A percentile compares a stretch with the other conserved stretches of the same genome.
Evolutionary conservation across 2,888 invertebrate genomes (phyloP).

Genomic region (Lucinisca nassula): DNA sequence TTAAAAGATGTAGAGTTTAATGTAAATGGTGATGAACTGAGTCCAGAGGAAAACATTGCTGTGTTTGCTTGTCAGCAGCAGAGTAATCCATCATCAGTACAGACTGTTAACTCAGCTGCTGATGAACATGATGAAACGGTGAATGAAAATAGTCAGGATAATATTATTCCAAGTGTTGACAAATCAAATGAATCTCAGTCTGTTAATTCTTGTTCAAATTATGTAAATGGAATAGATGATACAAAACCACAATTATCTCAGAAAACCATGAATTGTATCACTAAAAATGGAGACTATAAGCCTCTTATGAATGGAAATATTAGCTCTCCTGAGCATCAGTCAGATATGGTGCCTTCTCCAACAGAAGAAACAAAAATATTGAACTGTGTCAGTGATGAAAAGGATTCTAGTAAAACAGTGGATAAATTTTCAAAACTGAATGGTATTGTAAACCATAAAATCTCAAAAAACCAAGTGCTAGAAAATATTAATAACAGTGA

Average conservation of each 20-base stretch:
- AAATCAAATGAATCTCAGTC: constrained; percentile 58
- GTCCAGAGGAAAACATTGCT: constrained; percentile 55
- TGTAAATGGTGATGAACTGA: constrained; percentile 61
- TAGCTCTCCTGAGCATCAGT: constrained; percentile 64
- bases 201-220: neutral
- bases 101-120: constrained; percentile 46
- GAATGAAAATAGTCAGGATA: constrained; percentile 54
- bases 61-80: constrained; percentile 47
- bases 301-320: constrained; percentile 68
- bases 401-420: constrained; percentile 52
- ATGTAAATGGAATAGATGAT: neutral
- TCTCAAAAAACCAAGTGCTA: constrained; percentile 43
- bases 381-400: constrained; percentile 63
- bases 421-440: constrained; percentile 75
- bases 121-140: constrained; percentile 34
- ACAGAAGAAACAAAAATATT: constrained; percentile 64
- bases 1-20: constrained; percentile 67
- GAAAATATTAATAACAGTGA: constrained; percentile 25
- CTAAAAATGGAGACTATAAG: constrained; percentile 70
- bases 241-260: constrained; percentile 48
- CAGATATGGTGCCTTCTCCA: constrained; percentile 64
- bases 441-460: constrained; percentile 78
- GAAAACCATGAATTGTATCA: constrained; percentile 51
- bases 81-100: constrained; percentile 49
- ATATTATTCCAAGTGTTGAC: constrained; percentile 36